These are phyloP conservation scores for Drosophila dunni DNA, from an alignment of 1,140 invertebrate species.

Conservation along the genomic window DNA sequence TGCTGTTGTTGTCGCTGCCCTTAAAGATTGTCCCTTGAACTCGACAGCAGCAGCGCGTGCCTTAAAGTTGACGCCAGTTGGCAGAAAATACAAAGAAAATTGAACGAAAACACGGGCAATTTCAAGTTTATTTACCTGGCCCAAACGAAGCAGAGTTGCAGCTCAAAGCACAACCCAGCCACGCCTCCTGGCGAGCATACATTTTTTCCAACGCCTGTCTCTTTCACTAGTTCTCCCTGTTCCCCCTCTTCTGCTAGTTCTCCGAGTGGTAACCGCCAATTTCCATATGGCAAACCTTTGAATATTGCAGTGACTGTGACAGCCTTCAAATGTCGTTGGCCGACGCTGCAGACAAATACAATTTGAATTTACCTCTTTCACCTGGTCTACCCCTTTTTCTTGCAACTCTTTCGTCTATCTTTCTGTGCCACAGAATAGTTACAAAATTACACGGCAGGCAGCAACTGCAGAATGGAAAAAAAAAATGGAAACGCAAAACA, in stretches of 20 bases:
- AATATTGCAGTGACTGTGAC: slow-evolving; percentile 65
- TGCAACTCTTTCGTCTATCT: not conserved
- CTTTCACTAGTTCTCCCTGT: not conserved
- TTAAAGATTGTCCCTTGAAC: slow-evolving; percentile 30
- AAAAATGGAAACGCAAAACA: slow-evolving; percentile 53
- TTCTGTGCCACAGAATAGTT: slow-evolving; percentile 16
- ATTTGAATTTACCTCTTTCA: slow-evolving; percentile 58
- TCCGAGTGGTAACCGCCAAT: slow-evolving; percentile 53
- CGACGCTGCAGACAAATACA: slow-evolving; percentile 61
- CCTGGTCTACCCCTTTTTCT: not conserved
- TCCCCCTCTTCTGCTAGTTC: not conserved
- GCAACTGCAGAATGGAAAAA: slow-evolving; percentile 4
- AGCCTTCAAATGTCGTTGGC: slow-evolving; percentile 64
- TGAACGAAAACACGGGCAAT: slow-evolving; percentile 1
- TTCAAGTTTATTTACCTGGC: slow-evolving; percentile 55
- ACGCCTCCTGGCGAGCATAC: slow-evolving; percentile 19
- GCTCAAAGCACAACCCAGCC: slow-evolving; percentile 14
- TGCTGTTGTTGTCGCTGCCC: not conserved
- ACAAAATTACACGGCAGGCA: slow-evolving; percentile 64
- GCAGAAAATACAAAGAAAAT: slow-evolving; percentile 5
- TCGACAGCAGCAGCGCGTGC: slow-evolving; percentile 3
- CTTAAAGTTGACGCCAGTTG: slow-evolving; percentile 25
- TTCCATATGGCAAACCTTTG: slow-evolving; percentile 61
- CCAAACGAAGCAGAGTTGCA: slow-evolving; percentile 29
- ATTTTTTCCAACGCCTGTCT: not conserved